Evolutionary conservation across 2,888 invertebrate species (phyloP).

Genomic region (Hydrotaea cyrtoneurina): DNA sequence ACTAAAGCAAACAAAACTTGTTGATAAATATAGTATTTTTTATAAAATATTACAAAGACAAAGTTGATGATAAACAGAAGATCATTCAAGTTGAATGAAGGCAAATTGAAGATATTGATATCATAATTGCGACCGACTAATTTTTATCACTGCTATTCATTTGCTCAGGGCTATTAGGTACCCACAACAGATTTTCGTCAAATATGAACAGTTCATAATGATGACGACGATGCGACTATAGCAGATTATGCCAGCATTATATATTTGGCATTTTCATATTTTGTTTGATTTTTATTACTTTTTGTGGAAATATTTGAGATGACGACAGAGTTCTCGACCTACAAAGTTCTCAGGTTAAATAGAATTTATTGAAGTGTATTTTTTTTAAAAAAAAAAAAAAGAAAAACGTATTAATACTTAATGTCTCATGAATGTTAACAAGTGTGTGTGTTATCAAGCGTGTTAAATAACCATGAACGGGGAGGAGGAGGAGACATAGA

Average conservation of each 20-base stretch:
- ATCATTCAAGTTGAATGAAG: no score
- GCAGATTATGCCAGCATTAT: not conserved
- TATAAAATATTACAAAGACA: no score
- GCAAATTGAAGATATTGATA: no score
- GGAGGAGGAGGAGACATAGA: not conserved
- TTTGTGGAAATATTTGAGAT: not conserved
- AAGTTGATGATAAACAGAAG: no score
- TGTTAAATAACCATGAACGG: not conserved
- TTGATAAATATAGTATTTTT: no score
- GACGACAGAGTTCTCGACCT: no score
- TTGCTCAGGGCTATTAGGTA: not conserved
- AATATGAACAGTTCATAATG: not conserved
- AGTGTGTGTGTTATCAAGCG: not conserved
- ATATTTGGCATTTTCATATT: not conserved
- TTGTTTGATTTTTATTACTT: not conserved
- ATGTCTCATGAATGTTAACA: conserved; percentile 2
- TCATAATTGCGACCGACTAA: no score
- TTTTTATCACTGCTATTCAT: not conserved
- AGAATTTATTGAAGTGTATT: not conserved
- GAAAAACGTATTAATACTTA: conserved; percentile 2
- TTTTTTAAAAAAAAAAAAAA: no score
- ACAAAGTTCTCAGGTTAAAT: conserved; percentile 1
- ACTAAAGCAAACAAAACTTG: not conserved
- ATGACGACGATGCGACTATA: not conserved
- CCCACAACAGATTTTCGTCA: not conserved